Base-by-base conservation (phyloP, 1,140 invertebrate species). In the Drosophila yakuba region DNA sequence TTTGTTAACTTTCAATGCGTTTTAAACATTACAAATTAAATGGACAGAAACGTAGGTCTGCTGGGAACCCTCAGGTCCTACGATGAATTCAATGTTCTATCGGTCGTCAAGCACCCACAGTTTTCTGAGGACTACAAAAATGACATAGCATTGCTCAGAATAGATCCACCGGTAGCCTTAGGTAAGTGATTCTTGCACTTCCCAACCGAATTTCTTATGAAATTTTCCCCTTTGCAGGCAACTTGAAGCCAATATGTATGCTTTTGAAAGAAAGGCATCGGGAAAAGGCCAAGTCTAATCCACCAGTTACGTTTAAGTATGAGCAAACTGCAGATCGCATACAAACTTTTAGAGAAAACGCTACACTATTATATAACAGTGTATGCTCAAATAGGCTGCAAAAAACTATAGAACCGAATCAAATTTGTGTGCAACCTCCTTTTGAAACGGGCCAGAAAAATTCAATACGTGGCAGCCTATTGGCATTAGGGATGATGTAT, bases 111-210 rank as follows among this genome's bases (percentile, higher is more conserved):
- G 28, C 48, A 51, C 10, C 28, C 2, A 35, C 1, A 2, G 11
- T 39, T 11, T 28, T 50, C 47, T 4, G 2, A 32, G 2, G 7
- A 32, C 0, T 32, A 4, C 25, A 15, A 50, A 50, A 51, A 51
- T 35, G 48, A 51, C 35, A 17, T 51, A 15, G 48, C 48, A 3
- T 17, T 51, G 3, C 48, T 51, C 4, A 51, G 35, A 51, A 10
- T 51, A 1, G 12, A 35, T 15, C n/a, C 4, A 17, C 15, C n/a
- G 1, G 28, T 35, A 10, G 35, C 2, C 0, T 12, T 23, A 2
- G 48, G 48, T 51, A 35, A n/a, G 2, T 1, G 4, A 10, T 8
- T 14, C 4, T 15, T 10, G 7, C 3, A 15, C 2, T 4, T 15
- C 8, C n/a, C 8, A 10, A 28, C 2, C 8, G 10, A 10, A 3